phyloP scores from a whole-genome alignment of 2,888 invertebrate species.

The Drosophila austrosaltans region DNA sequence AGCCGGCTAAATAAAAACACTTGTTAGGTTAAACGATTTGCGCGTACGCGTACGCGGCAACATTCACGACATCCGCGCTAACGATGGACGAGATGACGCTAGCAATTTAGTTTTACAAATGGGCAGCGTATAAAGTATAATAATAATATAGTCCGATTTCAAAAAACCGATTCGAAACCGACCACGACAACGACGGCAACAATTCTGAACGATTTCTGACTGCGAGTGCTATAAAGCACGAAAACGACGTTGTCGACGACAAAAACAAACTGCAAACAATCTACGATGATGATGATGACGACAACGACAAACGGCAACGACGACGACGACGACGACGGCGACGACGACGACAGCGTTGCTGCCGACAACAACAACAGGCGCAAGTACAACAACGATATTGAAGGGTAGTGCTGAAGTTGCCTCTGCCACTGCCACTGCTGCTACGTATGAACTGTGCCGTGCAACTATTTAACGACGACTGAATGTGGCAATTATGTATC shows the following conservation, averaged over 20 bases:
- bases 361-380: no score
- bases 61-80: conserved; percentile 8
- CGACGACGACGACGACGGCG: conserved; percentile 26
- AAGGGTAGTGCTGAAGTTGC: conserved; percentile 36
- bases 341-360: conserved; percentile 31
- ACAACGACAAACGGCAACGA: conserved; percentile 44
- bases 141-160: conserved; percentile 2
- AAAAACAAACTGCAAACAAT: conserved; percentile 12
- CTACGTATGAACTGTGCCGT: conserved; percentile 80
- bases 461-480: conserved; percentile 83
- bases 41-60: conserved; percentile 47
- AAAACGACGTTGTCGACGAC: conserved; percentile 58
- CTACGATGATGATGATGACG: conserved; percentile 11
- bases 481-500: conserved; percentile 83
- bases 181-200: conserved; percentile 76
- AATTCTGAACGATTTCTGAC: conserved; percentile 79
- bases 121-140: conserved; percentile 3
- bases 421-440: conserved; percentile 36
- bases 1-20: conserved; percentile 30
- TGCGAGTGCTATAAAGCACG: conserved; percentile 77
- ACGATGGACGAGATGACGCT: conserved; percentile 21
- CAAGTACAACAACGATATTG: conserved; percentile 43
- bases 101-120: conserved; percentile 15
- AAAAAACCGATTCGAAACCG: conserved; percentile 66
- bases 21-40: conserved; percentile 56